These are phyloP conservation scores for Zele albiditarsus DNA, from an alignment of 2,888 invertebrate genomes.

Conservation along the genomic window DNA sequence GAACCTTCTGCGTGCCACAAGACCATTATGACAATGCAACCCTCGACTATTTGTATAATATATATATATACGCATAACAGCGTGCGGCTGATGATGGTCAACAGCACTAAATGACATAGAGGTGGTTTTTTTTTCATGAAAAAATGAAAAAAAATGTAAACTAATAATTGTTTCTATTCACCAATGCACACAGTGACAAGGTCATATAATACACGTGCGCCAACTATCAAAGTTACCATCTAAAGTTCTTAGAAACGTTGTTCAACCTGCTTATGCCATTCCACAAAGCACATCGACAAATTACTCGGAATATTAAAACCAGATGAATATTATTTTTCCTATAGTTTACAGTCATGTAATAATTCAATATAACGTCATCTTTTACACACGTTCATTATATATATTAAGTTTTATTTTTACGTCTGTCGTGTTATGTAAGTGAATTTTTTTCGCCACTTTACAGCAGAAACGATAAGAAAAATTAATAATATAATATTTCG, in stretches of 20 bases:
- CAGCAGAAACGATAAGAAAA: neutral
- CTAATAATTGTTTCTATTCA: neutral
- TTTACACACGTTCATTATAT: neutral
- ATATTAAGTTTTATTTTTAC: neutral
- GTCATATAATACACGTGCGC: neutral
- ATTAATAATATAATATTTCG: neutral
- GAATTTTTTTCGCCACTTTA: neutral
- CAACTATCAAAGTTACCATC: neutral
- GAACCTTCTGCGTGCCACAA: constrained; percentile 63
- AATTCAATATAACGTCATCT: neutral
- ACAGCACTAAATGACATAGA: neutral
- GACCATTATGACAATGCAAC: constrained; percentile 48
- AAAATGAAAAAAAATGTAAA: neutral
- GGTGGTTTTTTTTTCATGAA: neutral
- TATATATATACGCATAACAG: neutral
- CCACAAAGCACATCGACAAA: neutral
- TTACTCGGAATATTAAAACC: neutral
- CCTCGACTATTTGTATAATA: neutral
- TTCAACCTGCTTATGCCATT: neutral
- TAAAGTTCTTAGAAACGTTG: neutral
- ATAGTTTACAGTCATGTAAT: neutral
- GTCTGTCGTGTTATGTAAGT: neutral
- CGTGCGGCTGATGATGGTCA: neutral
- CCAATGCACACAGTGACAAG: neutral
- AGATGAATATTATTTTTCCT: neutral